phyloP scores from a whole-genome alignment of 1,140 invertebrate species.

The Ostrea denselamellosa region DNA sequence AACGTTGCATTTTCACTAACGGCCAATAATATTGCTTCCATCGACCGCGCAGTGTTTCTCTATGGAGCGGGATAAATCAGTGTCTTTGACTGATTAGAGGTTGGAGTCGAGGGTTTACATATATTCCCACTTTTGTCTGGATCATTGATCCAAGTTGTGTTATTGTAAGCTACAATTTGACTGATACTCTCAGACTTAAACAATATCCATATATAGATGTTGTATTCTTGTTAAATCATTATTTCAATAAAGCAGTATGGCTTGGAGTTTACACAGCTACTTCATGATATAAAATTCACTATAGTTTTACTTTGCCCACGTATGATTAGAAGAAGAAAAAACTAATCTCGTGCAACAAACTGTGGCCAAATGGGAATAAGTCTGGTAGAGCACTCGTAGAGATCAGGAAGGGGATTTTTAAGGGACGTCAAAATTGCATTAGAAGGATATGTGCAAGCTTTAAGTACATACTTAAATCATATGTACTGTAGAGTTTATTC shows the following conservation, averaged over 20 bases:
- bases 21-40: not conserved
- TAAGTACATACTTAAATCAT: too few relatives aligned
- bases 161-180: not conserved
- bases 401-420: too few relatives aligned
- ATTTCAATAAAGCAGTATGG: not conserved
- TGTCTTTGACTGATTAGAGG: slow-evolving; percentile 16
- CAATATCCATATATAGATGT: not conserved
- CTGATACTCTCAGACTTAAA: not conserved
- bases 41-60: not conserved
- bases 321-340: not conserved
- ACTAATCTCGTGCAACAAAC: not conserved
- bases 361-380: not conserved
- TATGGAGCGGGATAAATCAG: slow-evolving; percentile 19
- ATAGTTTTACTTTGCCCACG: not conserved
- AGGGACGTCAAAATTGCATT: too few relatives aligned
- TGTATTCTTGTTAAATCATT: not conserved
- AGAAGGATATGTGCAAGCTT: too few relatives aligned
- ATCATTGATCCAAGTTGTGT: slow-evolving; percentile 1
- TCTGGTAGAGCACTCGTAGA: too few relatives aligned
- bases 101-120: not conserved
- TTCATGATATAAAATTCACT: not conserved
- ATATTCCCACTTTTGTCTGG: slow-evolving; percentile 6
- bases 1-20: not conserved
- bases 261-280: not conserved
- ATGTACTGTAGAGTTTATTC: too few relatives aligned